These are phyloP conservation scores for Rissa tridactyla DNA, from an alignment of 2,113 vertebrate species.

Conservation along the genomic window DNA sequence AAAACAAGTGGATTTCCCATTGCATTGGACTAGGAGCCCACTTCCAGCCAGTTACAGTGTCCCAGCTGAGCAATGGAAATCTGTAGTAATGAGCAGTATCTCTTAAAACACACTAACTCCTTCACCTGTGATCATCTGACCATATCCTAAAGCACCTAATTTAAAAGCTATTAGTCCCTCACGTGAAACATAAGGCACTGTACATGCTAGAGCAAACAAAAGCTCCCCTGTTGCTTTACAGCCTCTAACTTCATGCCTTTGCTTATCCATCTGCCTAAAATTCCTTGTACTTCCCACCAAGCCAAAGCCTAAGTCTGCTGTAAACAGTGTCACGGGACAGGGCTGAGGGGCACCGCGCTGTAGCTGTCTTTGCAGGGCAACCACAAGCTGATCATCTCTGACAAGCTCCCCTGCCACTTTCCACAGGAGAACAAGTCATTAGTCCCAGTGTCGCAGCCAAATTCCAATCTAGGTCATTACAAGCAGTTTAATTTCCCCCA, in stretches of 20 bases:
- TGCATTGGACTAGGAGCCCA: background rate
- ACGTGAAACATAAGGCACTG: background rate
- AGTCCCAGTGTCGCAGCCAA: constrained; percentile 21
- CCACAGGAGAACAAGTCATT: background rate
- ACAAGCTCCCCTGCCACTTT: background rate
- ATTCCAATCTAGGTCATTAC: background rate
- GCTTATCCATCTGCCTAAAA: background rate
- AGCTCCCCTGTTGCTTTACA: background rate
- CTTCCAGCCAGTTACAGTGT: background rate
- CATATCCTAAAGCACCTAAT: background rate
- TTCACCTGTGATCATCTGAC: constrained; percentile 8
- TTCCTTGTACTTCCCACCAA: background rate
- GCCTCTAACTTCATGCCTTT: background rate
- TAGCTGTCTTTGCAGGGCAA: background rate
- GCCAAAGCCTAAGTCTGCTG: background rate
- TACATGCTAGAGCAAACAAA: background rate
- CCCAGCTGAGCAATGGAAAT: background rate
- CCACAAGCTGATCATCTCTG: background rate
- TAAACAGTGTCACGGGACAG: background rate
- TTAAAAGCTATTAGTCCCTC: background rate
- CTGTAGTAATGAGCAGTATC: background rate
- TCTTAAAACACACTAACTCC: background rate
- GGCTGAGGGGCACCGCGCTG: background rate
- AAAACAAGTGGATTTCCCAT: background rate
- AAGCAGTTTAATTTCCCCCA: constrained; percentile 32